Conservation (phyloP, 2,113 vertebrate genomes). For the Myxocyprinus asiaticus region DNA sequence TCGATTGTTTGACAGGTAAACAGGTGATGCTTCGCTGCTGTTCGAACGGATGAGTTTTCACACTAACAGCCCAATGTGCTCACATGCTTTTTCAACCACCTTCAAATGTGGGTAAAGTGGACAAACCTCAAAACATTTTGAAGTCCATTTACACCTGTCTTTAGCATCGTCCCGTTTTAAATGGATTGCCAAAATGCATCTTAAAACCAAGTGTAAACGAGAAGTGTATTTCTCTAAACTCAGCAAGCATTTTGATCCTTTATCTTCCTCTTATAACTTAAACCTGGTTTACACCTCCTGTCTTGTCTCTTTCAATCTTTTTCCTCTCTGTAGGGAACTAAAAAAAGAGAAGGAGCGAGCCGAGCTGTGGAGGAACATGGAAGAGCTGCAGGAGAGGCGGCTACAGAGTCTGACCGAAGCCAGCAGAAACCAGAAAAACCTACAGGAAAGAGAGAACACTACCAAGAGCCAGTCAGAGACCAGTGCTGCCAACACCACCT, state of each 20-base stretch:
- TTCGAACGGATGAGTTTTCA: no score
- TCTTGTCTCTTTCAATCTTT: not conserved
- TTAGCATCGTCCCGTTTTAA: no score
- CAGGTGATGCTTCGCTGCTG: no score
- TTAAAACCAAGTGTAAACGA: no score
- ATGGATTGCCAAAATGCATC: no score
- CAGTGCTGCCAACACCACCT: slow-evolving; percentile 58
- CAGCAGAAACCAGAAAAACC: slow-evolving; percentile 77
- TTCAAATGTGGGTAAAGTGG: no score
- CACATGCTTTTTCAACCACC: no score
- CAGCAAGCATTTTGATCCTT: not conserved
- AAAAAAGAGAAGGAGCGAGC: slow-evolving; percentile 83
- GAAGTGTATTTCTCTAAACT: no score
- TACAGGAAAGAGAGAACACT: slow-evolving; percentile 74
- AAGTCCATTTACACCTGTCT: no score
- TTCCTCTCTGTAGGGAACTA: slow-evolving; percentile 75
- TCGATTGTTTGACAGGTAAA: no score
- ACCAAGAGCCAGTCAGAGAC: slow-evolving; percentile 66
- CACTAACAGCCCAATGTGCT: no score
- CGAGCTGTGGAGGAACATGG: slow-evolving; percentile 85
- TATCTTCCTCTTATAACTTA: not conserved
- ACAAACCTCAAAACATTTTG: no score
- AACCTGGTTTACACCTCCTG: not conserved
- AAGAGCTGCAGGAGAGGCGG: slow-evolving; percentile 83
- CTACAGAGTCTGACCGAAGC: slow-evolving; percentile 83